Evolutionary conservation across 1,140 invertebrate genomes (phyloP).

Genomic region (Drosophila punjabiensis): DNA sequence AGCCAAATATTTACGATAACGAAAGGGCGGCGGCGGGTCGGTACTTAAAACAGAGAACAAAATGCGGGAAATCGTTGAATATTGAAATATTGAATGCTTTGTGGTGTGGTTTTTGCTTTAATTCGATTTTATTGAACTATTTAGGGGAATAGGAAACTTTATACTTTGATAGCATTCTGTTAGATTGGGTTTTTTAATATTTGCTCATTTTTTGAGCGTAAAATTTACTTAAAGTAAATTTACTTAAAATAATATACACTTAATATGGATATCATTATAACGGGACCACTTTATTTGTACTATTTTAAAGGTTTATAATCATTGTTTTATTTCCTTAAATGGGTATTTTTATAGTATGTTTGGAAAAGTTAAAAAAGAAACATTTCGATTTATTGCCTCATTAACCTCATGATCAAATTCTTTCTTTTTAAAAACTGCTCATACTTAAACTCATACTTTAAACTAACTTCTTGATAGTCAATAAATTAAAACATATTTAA

Average conservation of each 20-base stretch:
- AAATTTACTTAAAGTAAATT: too few species aligned
- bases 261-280: too few species aligned
- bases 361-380: too few species aligned
- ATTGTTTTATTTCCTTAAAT: too few species aligned
- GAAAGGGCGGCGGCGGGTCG: not conserved
- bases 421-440: not conserved
- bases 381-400: too few species aligned
- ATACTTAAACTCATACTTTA: too few species aligned
- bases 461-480: too few species aligned
- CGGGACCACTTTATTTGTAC: too few species aligned
- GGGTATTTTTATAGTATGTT: too few species aligned
- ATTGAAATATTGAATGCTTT: not conserved
- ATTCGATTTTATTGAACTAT: not conserved
- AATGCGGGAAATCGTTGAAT: not conserved
- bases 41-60: not conserved
- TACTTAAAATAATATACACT: too few species aligned
- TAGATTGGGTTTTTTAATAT: not conserved
- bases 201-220: not conserved
- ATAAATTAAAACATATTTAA: not conserved
- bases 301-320: too few species aligned
- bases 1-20: slow-evolving; percentile 61
- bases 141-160: not conserved
- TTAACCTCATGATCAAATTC: too few species aligned
- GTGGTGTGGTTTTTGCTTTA: not conserved
- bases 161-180: not conserved